Evolutionary conservation across 2,888 invertebrate species (phyloP).

Genomic region (Eretmocerus hayati): DNA sequence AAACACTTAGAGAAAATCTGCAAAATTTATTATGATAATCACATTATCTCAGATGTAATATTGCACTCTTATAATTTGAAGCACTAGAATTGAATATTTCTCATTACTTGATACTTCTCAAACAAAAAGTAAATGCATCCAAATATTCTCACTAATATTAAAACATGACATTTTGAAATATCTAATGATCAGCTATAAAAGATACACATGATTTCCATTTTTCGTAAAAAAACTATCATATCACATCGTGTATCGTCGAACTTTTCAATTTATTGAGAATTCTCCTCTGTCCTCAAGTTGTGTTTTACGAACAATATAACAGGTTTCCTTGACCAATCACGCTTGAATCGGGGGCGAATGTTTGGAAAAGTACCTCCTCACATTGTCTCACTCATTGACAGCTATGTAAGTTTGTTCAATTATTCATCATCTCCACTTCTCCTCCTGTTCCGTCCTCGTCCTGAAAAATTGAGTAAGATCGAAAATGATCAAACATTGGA

Average conservation of each 20-base stretch:
- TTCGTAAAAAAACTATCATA: slow-evolving; percentile 4
- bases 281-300: slow-evolving; percentile 1
- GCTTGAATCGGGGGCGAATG: too few species aligned
- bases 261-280: slow-evolving; percentile 2
- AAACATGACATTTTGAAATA: slow-evolving; percentile 3
- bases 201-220: neutral
- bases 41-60: slow-evolving; percentile 4
- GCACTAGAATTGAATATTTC: slow-evolving; percentile 5
- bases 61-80: slow-evolving; percentile 10
- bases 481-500: too few species aligned
- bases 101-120: slow-evolving; percentile 4
- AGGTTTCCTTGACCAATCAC: neutral
- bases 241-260: neutral
- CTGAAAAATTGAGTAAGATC: too few species aligned
- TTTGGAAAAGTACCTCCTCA: too few species aligned
- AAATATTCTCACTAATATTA: slow-evolving; percentile 5
- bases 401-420: neutral
- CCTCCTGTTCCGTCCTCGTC: slow-evolving; percentile 38
- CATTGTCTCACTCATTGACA: neutral
- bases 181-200: slow-evolving; percentile 2
- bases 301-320: slow-evolving; percentile 1
- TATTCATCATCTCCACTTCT: slow-evolving; percentile 34
- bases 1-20: too few species aligned
- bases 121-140: slow-evolving; percentile 12
- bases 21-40: too few species aligned